A percentile compares a stretch with the other conserved stretches of the same genome.
These are phyloP conservation scores for Apodemus sylvaticus DNA, from an alignment of 2,113 vertebrate species.

Conservation along the genomic window DNA sequence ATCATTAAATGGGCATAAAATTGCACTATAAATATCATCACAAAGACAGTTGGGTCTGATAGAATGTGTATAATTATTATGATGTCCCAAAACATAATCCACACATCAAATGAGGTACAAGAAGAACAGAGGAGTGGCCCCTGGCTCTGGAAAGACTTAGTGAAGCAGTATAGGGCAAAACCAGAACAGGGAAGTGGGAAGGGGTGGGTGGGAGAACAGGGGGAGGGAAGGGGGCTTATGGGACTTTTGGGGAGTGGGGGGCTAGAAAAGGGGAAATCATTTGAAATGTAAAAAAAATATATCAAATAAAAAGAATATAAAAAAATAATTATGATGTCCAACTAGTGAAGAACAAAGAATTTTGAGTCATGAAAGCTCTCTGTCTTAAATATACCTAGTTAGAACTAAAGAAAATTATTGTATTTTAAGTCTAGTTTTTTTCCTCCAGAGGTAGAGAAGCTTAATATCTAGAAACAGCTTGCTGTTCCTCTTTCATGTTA, in stretches of 20 bases:
- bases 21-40: background rate
- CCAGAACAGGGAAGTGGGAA: too few relatives aligned
- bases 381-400: background rate
- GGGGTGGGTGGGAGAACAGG: too few relatives aligned
- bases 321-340: background rate
- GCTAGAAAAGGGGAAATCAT: too few relatives aligned
- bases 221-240: too few relatives aligned
- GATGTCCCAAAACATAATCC: too few relatives aligned
- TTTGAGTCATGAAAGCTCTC: background rate
- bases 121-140: too few relatives aligned
- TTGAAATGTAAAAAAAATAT: too few relatives aligned
- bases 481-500: background rate
- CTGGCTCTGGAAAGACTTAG: too few relatives aligned
- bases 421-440: background rate
- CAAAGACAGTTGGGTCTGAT: background rate
- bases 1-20: constrained; percentile 1
- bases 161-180: too few relatives aligned
- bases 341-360: background rate
- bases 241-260: too few relatives aligned
- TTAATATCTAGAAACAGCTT: background rate
- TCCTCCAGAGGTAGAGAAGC: background rate
- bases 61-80: background rate
- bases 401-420: background rate
- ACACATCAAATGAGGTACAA: too few relatives aligned
- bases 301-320: too few relatives aligned